Percentiles rank a stretch among this genome's conserved stretches.
These are phyloP conservation scores for Alectoris magna DNA, from an alignment of 2,797 vertebrate species.

Conservation along the genomic window DNA sequence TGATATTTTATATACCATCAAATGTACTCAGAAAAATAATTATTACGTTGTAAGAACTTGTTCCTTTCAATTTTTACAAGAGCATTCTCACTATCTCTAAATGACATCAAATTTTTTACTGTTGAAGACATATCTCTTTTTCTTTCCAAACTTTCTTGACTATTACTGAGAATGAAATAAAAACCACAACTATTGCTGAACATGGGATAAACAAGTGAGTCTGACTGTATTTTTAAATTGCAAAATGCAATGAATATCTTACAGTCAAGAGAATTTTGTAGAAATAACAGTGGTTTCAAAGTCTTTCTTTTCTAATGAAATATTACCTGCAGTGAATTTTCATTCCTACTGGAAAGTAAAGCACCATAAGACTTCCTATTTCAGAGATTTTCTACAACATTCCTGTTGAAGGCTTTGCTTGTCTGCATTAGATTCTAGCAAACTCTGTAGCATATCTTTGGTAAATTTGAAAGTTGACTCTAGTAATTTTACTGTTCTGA, in stretches of 20 bases:
- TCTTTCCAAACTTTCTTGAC: background rate
- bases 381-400: background rate
- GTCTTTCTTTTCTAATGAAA: background rate
- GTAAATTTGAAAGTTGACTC: background rate
- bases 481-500: background rate
- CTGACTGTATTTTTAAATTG: background rate
- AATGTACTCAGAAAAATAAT: background rate
- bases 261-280: background rate
- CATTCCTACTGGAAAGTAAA: background rate
- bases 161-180: background rate
- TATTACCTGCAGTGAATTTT: background rate
- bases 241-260: background rate
- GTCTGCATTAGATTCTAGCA: background rate
- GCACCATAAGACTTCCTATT: background rate
- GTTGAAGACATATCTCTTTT: background rate
- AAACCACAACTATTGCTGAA: background rate
- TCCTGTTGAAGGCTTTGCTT: background rate
- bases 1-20: conserved; percentile 7
- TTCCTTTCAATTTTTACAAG: background rate
- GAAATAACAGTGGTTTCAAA: background rate
- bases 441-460: background rate
- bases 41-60: background rate
- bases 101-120: background rate
- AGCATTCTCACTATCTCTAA: background rate
- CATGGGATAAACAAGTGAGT: background rate